Evolutionary conservation across 2,888 invertebrate genomes (phyloP).

Genomic region (Lepidocyrtinus sp.): DNA sequence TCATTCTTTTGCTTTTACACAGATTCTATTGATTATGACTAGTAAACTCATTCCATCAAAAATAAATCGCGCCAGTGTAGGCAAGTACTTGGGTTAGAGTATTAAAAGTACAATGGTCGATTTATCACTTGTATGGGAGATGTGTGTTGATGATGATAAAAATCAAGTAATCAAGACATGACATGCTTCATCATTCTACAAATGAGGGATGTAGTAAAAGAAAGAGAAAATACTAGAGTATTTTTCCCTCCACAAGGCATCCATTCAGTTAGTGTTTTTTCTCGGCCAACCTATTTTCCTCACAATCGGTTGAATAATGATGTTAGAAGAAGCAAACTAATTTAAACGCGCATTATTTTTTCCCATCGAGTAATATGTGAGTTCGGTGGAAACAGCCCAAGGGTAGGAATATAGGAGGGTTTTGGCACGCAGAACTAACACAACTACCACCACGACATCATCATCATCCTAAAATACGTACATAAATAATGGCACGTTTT

Average conservation of each 20-base stretch:
- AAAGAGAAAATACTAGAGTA: no score
- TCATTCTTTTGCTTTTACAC: no score
- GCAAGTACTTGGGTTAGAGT: no score
- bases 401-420: neutral
- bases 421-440: neutral
- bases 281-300: no score
- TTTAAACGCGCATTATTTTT: neutral
- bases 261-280: no score
- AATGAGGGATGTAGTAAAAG: no score
- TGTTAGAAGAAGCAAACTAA: neutral
- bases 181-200: neutral
- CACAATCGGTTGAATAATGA: neutral
- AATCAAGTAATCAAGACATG: constrained; percentile 36
- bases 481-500: neutral
- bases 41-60: no score
- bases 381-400: neutral
- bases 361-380: neutral
- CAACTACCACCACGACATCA: no score
- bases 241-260: no score
- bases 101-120: constrained; percentile 31
- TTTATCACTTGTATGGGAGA: constrained; percentile 40
- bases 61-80: no score
- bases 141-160: constrained; percentile 25
- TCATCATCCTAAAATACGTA: neutral
- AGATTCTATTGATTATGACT: no score